Percentiles rank a stretch among this genome's conserved stretches.
phyloP scores from a whole-genome alignment of 2,797 vertebrate species.

The Phalanger gymnotis region DNA sequence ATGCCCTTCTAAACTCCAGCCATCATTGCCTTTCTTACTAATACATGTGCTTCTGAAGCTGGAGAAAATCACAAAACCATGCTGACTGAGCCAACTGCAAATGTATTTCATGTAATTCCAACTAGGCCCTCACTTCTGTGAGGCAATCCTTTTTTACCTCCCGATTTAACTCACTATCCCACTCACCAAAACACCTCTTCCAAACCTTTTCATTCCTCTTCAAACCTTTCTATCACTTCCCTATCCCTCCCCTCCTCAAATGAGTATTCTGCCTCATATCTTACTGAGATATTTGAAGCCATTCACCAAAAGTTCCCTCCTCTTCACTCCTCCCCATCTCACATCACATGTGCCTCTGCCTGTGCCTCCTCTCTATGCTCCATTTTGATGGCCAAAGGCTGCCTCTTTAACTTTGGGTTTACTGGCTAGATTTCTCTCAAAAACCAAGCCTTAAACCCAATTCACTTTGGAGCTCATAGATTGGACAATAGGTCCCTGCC shows the following conservation, averaged over 20 bases:
- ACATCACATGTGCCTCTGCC: no score
- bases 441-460: no score
- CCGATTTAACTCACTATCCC: neutral
- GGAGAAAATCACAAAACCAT: neutral
- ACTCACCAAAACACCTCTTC: neutral
- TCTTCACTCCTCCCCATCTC: no score
- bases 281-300: neutral
- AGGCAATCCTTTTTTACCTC: neutral
- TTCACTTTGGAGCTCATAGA: no score
- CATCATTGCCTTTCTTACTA: neutral
- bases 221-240: neutral
- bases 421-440: no score
- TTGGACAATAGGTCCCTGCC: no score
- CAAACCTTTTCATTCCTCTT: neutral
- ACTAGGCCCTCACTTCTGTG: neutral
- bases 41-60: neutral
- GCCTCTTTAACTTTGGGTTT: no score
- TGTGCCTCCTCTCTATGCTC: no score
- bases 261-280: neutral
- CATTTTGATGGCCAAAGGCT: no score
- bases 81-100: neutral
- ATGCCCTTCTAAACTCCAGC: neutral
- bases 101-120: neutral
- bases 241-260: neutral
- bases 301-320: no score